Conservation (phyloP, 2,888 invertebrate genomes). For the Epistrophe eligans region DNA sequence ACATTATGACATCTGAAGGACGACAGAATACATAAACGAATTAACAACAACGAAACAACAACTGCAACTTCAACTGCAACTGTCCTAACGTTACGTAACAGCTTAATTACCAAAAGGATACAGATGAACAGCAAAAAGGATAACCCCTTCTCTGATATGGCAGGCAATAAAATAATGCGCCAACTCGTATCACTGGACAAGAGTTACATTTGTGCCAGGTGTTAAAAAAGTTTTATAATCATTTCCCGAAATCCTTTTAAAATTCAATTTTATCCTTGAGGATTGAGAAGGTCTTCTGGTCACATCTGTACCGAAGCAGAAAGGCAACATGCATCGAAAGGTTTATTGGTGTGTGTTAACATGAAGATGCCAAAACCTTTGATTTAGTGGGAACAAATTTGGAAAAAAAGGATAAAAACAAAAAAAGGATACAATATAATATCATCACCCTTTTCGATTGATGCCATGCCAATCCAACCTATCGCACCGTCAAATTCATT, state of each 20-base stretch:
- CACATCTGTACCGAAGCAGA: conserved; percentile 52
- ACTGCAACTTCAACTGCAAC: conserved; percentile 51
- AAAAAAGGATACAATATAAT: conserved; percentile 68
- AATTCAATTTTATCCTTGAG: conserved; percentile 72
- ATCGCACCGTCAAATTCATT: conserved; percentile 36
- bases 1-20: conserved; percentile 68
- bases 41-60: conserved; percentile 20
- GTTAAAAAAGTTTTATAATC: conserved; percentile 64
- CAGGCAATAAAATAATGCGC: conserved; percentile 53
- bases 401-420: conserved; percentile 18
- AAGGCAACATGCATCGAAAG: conserved; percentile 21
- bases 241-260: conserved; percentile 62
- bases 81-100: conserved; percentile 55
- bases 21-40: conserved; percentile 34
- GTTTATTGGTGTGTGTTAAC: conserved; percentile 49
- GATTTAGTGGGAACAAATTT: conserved; percentile 56
- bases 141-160: conserved; percentile 61
- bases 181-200: conserved; percentile 40
- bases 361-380: conserved; percentile 51
- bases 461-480: conserved; percentile 31
- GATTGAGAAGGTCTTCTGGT: conserved; percentile 40
- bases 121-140: conserved; percentile 61
- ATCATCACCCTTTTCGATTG: conserved; percentile 70
- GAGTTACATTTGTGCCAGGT: conserved; percentile 64
- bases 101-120: conserved; percentile 73